A percentile compares a stretch with the other conserved stretches of the same genome.
These are phyloP conservation scores for Salpingus planirostris DNA, from an alignment of 2,888 invertebrate species.

Conservation along the genomic window DNA sequence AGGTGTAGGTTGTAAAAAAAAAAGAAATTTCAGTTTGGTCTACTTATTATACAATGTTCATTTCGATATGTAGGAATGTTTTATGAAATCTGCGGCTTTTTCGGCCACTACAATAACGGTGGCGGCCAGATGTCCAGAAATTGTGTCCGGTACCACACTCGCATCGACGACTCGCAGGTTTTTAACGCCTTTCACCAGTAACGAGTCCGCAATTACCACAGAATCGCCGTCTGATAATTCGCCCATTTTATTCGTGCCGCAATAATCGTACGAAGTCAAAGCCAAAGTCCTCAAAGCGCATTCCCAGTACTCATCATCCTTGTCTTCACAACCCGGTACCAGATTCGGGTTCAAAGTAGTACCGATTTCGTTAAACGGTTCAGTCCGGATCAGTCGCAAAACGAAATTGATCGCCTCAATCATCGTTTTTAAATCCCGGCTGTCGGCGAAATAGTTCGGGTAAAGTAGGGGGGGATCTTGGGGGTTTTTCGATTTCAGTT, in stretches of 20 bases:
- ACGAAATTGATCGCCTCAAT: slow-evolving; percentile 45
- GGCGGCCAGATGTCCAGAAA: slow-evolving; percentile 46
- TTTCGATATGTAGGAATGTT: too few species aligned
- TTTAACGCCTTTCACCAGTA: slow-evolving; percentile 30
- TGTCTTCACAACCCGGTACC: slow-evolving; percentile 52
- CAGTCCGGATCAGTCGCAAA: slow-evolving; percentile 35
- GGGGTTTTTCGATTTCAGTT: slow-evolving; percentile 23
- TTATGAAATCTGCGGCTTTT: slow-evolving; percentile 45
- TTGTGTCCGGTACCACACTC: slow-evolving; percentile 46
- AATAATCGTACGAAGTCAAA: slow-evolving; percentile 53
- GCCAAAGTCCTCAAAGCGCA: slow-evolving; percentile 55
- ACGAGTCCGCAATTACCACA: slow-evolving; percentile 55
- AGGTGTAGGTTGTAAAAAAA: too few species aligned
- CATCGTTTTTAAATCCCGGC: slow-evolving; percentile 48
- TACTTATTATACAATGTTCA: too few species aligned
- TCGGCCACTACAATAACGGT: slow-evolving; percentile 48
- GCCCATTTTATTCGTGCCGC: slow-evolving; percentile 60
- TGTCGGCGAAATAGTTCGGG: slow-evolving; percentile 47
- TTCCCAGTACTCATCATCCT: slow-evolving; percentile 52
- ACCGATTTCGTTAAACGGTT: slow-evolving; percentile 46
- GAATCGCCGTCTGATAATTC: slow-evolving; percentile 46
- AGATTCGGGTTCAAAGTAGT: slow-evolving; percentile 46
- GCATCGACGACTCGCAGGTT: slow-evolving; percentile 46
- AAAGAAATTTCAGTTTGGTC: too few species aligned
- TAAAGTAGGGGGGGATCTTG: slow-evolving; percentile 27